Conservation (phyloP, 2,797 vertebrate genomes). For the Sebastolobus altivelis region DNA sequence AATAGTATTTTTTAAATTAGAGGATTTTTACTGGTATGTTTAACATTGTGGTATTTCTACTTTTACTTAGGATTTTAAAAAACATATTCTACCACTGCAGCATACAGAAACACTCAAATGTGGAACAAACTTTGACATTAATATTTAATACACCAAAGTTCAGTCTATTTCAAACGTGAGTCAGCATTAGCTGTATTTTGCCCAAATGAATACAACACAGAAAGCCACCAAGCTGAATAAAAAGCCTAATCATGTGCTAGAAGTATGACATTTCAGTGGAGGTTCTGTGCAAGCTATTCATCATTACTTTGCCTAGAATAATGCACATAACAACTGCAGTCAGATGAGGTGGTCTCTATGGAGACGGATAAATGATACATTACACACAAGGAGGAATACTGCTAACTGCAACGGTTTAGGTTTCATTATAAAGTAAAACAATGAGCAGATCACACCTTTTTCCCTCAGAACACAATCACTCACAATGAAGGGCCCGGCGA, state of each 20-base stretch:
- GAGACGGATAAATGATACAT: constrained; percentile 35
- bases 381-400: constrained; percentile 30
- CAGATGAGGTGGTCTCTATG: constrained; percentile 29
- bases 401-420: constrained; percentile 40
- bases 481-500: constrained; percentile 49
- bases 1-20: background rate
- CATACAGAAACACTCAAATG: constrained; percentile 3
- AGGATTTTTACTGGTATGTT: background rate
- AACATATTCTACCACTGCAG: background rate
- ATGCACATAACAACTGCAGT: constrained; percentile 23
- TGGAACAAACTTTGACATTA: constrained; percentile 13
- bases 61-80: background rate
- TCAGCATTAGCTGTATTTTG: constrained; percentile 16
- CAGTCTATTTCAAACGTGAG: constrained; percentile 30
- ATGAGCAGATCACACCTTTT: constrained; percentile 61
- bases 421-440: constrained; percentile 64
- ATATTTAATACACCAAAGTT: constrained; percentile 20
- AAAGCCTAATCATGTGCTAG: constrained; percentile 12
- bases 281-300: constrained; percentile 22
- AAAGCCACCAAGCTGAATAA: constrained; percentile 27
- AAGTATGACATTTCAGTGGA: constrained; percentile 24
- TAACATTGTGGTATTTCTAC: background rate
- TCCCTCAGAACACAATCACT: constrained; percentile 55
- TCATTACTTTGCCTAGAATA: constrained; percentile 38
- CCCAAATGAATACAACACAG: constrained; percentile 18